Conservation (phyloP, 1,140 invertebrate genomes). For the Cryptotermes secundus region DNA sequence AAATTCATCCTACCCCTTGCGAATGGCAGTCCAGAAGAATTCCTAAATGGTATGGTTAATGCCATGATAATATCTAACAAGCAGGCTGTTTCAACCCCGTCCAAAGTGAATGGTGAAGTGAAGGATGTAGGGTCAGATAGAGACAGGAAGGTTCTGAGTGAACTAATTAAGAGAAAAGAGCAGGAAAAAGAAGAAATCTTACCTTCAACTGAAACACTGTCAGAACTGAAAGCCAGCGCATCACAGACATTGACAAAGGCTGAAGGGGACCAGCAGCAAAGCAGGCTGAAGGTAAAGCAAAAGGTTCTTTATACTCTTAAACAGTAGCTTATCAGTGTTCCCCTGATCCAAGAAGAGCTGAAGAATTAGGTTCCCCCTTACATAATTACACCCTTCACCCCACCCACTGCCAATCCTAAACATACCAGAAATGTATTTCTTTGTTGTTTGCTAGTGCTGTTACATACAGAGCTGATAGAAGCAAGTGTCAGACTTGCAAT, state of each 20-base stretch:
- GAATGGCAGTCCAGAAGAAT: constrained; percentile 1
- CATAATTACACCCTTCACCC: too few relatives aligned
- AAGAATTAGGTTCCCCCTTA: too few relatives aligned
- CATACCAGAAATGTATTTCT: too few relatives aligned
- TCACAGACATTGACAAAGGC: background rate
- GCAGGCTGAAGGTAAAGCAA: background rate
- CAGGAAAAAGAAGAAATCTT: background rate
- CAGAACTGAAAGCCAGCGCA: background rate
- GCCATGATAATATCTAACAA: background rate
- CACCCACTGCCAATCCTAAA: too few relatives aligned
- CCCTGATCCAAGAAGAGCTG: too few relatives aligned
- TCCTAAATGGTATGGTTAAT: background rate
- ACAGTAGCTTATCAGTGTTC: too few relatives aligned
- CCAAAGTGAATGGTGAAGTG: background rate
- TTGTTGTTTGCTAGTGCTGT: too few relatives aligned
- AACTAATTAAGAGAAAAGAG: background rate
- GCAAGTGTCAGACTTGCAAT: too few relatives aligned
- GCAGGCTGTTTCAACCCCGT: background rate
- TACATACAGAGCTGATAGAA: too few relatives aligned
- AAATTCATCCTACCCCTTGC: constrained; percentile 39
- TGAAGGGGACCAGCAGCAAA: background rate
- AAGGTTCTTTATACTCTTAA: too few relatives aligned
- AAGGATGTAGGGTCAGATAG: background rate
- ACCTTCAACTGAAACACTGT: background rate
- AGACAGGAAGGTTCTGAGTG: background rate